Evolutionary conservation across 2,113 vertebrate genomes (phyloP).

Genomic region (Sylvia atricapilla): DNA sequence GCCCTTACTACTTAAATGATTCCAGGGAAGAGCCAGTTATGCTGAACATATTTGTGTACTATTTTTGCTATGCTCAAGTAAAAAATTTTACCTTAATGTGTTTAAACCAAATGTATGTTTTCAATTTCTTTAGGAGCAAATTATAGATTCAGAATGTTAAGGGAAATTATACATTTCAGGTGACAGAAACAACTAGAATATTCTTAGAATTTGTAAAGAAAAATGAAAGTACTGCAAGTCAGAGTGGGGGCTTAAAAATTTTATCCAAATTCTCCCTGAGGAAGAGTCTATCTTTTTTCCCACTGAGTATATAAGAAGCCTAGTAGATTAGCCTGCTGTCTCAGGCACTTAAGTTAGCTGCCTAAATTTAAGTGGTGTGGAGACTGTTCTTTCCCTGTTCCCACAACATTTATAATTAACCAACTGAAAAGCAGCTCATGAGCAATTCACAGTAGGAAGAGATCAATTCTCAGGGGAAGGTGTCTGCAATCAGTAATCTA

Average conservation of each 20-base stretch:
- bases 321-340: constrained; percentile 37
- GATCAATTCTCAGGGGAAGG: constrained; percentile 28
- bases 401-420: constrained; percentile 35
- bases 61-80: neutral
- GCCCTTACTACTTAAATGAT: neutral
- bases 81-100: neutral
- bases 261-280: neutral
- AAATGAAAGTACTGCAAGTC: neutral
- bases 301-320: neutral
- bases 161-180: neutral
- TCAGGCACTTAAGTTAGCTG: constrained; percentile 13
- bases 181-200: neutral
- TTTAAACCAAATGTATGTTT: neutral
- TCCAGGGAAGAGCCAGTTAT: neutral
- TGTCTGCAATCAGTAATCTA: constrained; percentile 33
- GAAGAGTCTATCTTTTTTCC: neutral
- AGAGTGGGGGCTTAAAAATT: neutral
- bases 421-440: constrained; percentile 31
- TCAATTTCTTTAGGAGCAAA: neutral
- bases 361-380: constrained; percentile 7
- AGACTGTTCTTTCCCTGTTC: neutral
- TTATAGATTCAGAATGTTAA: neutral
- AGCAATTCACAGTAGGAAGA: constrained; percentile 27
- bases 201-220: neutral
- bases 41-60: neutral